Evolutionary conservation across 2,797 vertebrate genomes (phyloP), one percentile per base, ranked within the genome.

Genomic region (Hozukius guyotensis): DNA sequence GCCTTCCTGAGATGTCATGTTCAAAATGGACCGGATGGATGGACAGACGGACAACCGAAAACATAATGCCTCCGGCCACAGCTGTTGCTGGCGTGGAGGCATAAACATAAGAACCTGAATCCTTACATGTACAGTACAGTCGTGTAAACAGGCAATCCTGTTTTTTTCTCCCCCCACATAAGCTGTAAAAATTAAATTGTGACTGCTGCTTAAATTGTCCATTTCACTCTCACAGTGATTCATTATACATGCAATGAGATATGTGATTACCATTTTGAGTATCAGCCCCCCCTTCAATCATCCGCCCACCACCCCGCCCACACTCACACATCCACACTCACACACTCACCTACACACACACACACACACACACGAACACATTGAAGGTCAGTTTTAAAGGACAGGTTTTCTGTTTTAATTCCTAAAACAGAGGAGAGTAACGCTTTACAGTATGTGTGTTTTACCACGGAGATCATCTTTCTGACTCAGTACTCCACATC

Each of bases 211-310:
- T 87, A 86, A 82, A 85, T 88, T 85, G 75, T 73, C 81, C 68
- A 72, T 89, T 89, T 90, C 76, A 60, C 80, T 89, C 78, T 81
- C 66, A 49, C 46, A 36, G 68, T 87, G 84, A 90, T 92, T 92
- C 84, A 93, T 94, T 93, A 93, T 93, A 91, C 91, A 92, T 91
- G 88, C 91, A 91, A 84, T 83, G 79, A 93, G 89, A 89, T 90
- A 88, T 92, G 87, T 82, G 87, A 92, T 93, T 94, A 92, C 86
- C 90, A 92, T 93, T 92, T 93, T 88, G 88, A 92, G 89, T 84
- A 88, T 82, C 80, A 57, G 72, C 72, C 72, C 56, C 65, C 62
- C 78, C 62, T 66, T 85, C 84, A 83, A 75, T 81, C 86, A 84
- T 77, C 73, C 78, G 80, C 90, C 71, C 85, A 87, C 83, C 72